phyloP scores from a whole-genome alignment of 2,888 invertebrate genomes.

The Orchesellides sinensis region DNA sequence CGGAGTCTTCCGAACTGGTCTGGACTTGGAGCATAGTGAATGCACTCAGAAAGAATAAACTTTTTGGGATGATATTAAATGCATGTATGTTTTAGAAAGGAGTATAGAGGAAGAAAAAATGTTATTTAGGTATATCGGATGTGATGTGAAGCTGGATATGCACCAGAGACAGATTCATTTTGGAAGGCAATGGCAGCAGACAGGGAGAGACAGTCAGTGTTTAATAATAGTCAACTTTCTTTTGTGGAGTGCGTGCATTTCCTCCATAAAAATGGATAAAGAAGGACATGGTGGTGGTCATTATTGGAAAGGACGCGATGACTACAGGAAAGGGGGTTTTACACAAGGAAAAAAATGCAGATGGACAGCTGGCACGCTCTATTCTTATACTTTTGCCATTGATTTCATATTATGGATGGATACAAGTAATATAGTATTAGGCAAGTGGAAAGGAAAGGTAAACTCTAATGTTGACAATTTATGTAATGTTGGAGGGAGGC shows the following conservation, averaged over 20 bases:
- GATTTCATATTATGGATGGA: too few species aligned
- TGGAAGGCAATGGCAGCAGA: too few species aligned
- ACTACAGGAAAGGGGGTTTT: slow-evolving; percentile 2
- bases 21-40: too few species aligned
- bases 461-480: too few species aligned
- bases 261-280: slow-evolving; percentile 41
- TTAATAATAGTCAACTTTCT: too few species aligned
- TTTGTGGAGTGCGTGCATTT: slow-evolving; percentile 38
- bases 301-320: slow-evolving; percentile 19
- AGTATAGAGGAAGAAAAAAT: neutral
- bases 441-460: too few species aligned
- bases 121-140: neutral
- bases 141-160: neutral
- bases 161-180: slow-evolving; percentile 3
- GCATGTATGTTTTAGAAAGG: neutral
- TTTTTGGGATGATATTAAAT: neutral
- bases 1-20: slow-evolving; percentile 42
- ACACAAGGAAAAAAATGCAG: neutral
- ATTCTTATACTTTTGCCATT: neutral
- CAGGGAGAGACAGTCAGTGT: too few species aligned
- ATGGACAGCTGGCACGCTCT: slow-evolving; percentile 31
- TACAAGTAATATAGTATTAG: too few species aligned
- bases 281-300: slow-evolving; percentile 37
- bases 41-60: slow-evolving; percentile 20
- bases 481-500: too few species aligned